phyloP scores from a whole-genome alignment of 2,888 invertebrate genomes.

The Anorthoa munda region DNA sequence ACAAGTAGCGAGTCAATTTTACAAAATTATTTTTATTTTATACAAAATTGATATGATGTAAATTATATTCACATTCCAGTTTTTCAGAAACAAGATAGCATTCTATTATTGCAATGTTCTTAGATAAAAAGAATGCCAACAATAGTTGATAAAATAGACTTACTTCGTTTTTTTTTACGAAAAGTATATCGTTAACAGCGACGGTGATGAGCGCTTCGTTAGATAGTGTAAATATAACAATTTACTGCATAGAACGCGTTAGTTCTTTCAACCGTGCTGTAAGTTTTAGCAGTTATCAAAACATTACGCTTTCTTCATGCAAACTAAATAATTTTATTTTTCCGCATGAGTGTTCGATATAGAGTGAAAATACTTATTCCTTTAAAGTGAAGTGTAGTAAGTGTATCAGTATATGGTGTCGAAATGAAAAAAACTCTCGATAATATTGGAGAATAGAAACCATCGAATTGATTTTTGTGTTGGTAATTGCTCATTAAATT shows the following conservation, averaged over 20 bases:
- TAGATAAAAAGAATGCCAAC: constrained; percentile 32
- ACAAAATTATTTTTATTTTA: constrained; percentile 60
- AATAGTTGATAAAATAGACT: constrained; percentile 26
- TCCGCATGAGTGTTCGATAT: background rate
- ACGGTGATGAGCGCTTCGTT: constrained; percentile 25
- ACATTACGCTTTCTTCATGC: background rate
- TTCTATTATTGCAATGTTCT: constrained; percentile 30
- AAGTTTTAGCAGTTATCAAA: background rate
- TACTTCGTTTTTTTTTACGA: constrained; percentile 5
- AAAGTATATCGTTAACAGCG: constrained; percentile 12
- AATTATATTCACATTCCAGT: constrained; percentile 32
- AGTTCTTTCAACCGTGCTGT: background rate
- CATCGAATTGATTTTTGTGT: background rate
- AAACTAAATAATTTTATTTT: background rate
- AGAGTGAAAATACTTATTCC: too few relatives aligned
- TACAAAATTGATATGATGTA: constrained; percentile 47
- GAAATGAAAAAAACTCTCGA: background rate
- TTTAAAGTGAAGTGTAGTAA: too few relatives aligned
- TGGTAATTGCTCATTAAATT: background rate
- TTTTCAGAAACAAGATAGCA: constrained; percentile 40
- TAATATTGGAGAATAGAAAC: background rate
- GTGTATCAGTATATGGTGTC: too few relatives aligned
- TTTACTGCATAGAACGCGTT: background rate
- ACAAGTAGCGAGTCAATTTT: constrained; percentile 56
- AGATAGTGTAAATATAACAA: background rate